Base-by-base conservation (phyloP, 1,140 invertebrate genomes). In the Armadillidium nasatum region DNA sequence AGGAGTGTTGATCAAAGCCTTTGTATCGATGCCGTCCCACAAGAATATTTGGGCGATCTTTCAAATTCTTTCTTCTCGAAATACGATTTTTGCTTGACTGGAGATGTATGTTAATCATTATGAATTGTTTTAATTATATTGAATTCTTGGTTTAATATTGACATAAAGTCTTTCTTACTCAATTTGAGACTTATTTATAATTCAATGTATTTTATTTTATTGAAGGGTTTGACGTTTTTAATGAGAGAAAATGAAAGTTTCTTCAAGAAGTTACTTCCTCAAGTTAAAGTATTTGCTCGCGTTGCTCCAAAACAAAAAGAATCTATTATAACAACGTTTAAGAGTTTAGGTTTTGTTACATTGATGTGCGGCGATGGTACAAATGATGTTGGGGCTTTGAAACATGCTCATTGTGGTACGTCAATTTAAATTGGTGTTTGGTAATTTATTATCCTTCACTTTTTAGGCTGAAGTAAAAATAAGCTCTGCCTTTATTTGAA, bases 301-400 rank as follows among this genome's bases (percentile, higher is more conserved):
- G 95, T 97, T 83, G 94, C 94, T 13, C 96, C 96, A 2, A 98
- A 97, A 83, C 96, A 98, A 84, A 98, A 98, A 86, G 97, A 99
- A 86, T 92, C 91, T 84, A 93, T 98, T 2, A 93, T 99, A 54
- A 92, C 94, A 1, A 90, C 91, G 10, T 85, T 99, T 44, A 98
- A 98, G 85, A 87, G 89, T 44, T 84, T 95, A 0, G 97, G 97
- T 22, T 97, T 90, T 83, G 88, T 88, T 4, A 98, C 96, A 0
- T 85, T 99, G 0, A 99, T 99, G 98, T 99, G 97, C 85, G 98
- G 98, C n/a, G 98, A 99, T 88, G 98, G 98, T 78, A 99, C 98
- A 1, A 99, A 99, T 86, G 98, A 99, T 88, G 98, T 99, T 33
- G 98, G 98, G n/a, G 98, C 98, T 23, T 87, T 99, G 10, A 99